Base-by-base conservation (phyloP, 64 coral and sea anemone species). In the Porites australiensis region DNA sequence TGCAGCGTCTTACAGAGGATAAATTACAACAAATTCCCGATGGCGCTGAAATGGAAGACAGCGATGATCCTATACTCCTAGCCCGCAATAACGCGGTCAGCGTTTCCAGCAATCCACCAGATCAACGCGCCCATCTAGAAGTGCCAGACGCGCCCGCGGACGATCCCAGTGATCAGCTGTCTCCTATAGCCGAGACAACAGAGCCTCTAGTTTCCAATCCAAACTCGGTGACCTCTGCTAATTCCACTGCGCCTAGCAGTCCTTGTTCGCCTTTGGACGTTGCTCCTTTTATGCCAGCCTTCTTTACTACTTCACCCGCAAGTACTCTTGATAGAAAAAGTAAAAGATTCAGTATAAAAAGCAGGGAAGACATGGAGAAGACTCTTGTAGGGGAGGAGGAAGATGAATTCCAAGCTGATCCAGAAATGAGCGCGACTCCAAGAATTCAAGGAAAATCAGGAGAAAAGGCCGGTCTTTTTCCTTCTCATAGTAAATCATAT, bases 241-340 rank as follows among this genome's bases (percentile, higher is more conserved):
- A 79, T 44, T 97, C 95, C 18, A 97, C 95, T 16, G 75, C 95
- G 4, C 95, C 95, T 57, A 97, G 95, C 80, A 94, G 92, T 22
- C 95, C 95, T 0, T 97, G 91, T 20, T 97, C 95, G 1, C 95
- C 95, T 13, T 89, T 97, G 22, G 95, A 97, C 13, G 74, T 97
- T 67, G 95, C 92, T 50, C 95, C 95, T 16, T 97, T 97, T 60
- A 97, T 88, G 77, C 95, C 95, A 6, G 74, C 50, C 0, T 97
- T 97, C 70, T 88, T 97, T 59, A 94, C 90, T 18, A 97, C 95
- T 2, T 97, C 95, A 13, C 95, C 95, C 45, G 95, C 93, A 9
- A 97, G 94, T 12, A 88, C 92, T 0, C 74, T 93, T n/a, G 91
- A 93, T n/a, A 77, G 84, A 15, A 93, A 87, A 64, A 83, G 46